Conservation (phyloP, 2,888 invertebrate genomes). For the Tenthredo amoena region DNA sequence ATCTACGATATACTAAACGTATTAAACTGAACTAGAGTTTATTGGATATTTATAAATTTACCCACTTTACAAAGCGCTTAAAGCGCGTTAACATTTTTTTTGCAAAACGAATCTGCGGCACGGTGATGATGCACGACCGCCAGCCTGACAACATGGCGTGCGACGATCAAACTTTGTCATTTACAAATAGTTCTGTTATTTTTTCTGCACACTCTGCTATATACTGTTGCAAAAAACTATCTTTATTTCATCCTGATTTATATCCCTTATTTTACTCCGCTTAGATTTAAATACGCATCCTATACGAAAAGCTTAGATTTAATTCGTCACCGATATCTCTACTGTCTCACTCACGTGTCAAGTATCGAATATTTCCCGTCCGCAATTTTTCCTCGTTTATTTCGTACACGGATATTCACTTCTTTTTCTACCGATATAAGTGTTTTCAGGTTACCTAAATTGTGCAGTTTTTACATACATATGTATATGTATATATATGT, state of each 20-base stretch:
- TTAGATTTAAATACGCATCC: background rate
- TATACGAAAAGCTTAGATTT: background rate
- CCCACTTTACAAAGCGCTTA: background rate
- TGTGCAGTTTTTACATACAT: background rate
- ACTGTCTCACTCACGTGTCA: slow-evolving; percentile 37
- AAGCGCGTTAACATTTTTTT: background rate
- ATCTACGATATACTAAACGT: background rate
- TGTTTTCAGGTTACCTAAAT: background rate
- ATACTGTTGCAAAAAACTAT: background rate
- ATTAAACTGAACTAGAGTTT: background rate
- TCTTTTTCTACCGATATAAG: background rate
- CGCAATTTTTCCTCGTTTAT: background rate
- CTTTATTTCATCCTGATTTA: no score
- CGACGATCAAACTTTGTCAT: slow-evolving; percentile 66
- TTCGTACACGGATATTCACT: background rate
- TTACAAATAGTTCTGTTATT: background rate
- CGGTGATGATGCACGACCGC: slow-evolving; percentile 64
- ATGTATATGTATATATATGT: background rate
- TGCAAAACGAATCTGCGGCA: slow-evolving; percentile 35
- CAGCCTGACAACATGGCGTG: slow-evolving; percentile 82
- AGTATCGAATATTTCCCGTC: slow-evolving; percentile 14
- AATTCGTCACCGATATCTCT: background rate
- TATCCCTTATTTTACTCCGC: background rate
- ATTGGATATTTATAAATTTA: background rate
- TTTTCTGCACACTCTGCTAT: background rate